These are phyloP conservation scores for Drosophila watanabei DNA, from an alignment of 1,140 invertebrate genomes.

Conservation along the genomic window DNA sequence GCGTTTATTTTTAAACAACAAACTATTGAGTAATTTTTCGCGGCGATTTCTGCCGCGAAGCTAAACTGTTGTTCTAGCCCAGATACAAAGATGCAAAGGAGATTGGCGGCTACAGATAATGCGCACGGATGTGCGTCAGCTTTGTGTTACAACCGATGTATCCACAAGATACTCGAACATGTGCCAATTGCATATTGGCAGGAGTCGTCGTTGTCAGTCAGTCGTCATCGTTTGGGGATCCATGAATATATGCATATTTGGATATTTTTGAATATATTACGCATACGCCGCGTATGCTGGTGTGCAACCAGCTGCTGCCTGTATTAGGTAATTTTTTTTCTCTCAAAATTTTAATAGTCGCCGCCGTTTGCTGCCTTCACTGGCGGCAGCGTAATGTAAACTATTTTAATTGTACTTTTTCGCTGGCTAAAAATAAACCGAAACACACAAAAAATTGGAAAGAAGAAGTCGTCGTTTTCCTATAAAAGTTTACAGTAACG, in stretches of 20 bases:
- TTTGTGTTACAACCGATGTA: neutral
- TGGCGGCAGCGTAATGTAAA: constrained; percentile 63
- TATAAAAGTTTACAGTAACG: constrained; percentile 56
- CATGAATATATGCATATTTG: constrained; percentile 46
- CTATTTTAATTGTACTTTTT: constrained; percentile 81
- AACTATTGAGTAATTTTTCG: constrained; percentile 73
- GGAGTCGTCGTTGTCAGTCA: constrained; percentile 31
- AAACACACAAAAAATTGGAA: neutral
- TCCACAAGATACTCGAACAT: constrained; percentile 18
- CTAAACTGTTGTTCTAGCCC: constrained; percentile 65
- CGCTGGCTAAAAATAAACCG: constrained; percentile 64
- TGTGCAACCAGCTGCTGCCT: constrained; percentile 63
- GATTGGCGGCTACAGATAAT: constrained; percentile 12
- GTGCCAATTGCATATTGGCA: constrained; percentile 72
- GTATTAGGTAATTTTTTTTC: constrained; percentile 76
- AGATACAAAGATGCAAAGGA: constrained; percentile 42
- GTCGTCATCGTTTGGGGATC: constrained; percentile 23
- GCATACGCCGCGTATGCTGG: constrained; percentile 61
- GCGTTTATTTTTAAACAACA: constrained; percentile 76
- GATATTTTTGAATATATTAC: constrained; percentile 79
- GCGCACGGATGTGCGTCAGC: constrained; percentile 70
- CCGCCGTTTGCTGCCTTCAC: constrained; percentile 17
- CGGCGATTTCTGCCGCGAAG: constrained; percentile 29
- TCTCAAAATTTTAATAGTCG: constrained; percentile 68
- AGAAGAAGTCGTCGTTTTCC: constrained; percentile 22